Conservation (phyloP, 2,888 invertebrate genomes). For the Branchellion lobata region DNA sequence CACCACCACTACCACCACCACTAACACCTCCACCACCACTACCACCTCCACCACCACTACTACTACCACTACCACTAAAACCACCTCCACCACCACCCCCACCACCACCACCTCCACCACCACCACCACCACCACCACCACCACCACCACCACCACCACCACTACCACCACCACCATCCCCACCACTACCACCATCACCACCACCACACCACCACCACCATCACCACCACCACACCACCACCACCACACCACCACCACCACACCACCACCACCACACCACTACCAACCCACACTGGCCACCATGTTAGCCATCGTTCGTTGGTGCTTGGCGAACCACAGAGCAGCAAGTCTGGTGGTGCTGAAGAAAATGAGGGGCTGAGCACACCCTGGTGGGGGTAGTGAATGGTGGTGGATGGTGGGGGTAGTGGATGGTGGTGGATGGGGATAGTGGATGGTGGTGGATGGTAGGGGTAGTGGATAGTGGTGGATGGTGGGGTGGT, state of each 20-base stretch:
- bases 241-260: neutral
- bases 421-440: neutral
- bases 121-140: too few relatives aligned
- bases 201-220: too few relatives aligned
- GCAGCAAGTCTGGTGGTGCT: conserved; percentile 65
- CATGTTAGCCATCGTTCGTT: conserved; percentile 64
- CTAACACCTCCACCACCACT: too few relatives aligned
- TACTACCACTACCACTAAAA: too few relatives aligned
- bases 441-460: neutral
- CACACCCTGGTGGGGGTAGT: neutral
- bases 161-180: too few relatives aligned
- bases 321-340: conserved; percentile 64
- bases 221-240: neutral
- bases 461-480: neutral
- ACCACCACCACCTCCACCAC: too few relatives aligned
- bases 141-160: too few relatives aligned
- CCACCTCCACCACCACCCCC: too few relatives aligned
- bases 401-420: neutral
- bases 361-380: conserved; percentile 65
- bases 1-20: too few relatives aligned
- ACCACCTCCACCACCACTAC: too few relatives aligned
- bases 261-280: neutral
- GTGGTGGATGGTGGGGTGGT: neutral
- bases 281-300: conserved; percentile 61
- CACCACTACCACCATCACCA: too few relatives aligned